Evolutionary conservation across 2,888 invertebrate species (phyloP).

Genomic region (Lingula anatina): DNA sequence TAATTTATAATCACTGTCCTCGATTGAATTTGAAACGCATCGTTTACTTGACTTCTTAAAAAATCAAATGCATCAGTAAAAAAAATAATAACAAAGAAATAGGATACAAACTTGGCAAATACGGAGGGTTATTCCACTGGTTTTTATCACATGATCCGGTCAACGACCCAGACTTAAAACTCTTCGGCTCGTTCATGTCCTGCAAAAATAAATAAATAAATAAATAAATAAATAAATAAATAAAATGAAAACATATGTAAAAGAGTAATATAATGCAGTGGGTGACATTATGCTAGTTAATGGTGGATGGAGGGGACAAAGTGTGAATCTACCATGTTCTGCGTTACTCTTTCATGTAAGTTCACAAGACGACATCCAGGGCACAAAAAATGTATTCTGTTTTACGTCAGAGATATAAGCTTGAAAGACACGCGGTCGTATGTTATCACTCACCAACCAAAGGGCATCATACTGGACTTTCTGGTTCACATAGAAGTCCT

Average conservation of each 20-base stretch:
- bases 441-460: constrained; percentile 72
- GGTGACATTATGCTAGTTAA: neutral
- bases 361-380: neutral
- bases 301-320: neutral
- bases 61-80: too few species aligned
- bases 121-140: constrained; percentile 41
- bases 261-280: neutral
- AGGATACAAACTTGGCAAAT: constrained; percentile 29
- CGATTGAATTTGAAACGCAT: too few species aligned
- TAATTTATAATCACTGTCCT: too few species aligned
- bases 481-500: constrained; percentile 54
- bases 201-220: constrained; percentile 6
- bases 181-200: constrained; percentile 36
- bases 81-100: neutral
- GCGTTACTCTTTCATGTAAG: neutral
- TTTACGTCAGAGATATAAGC: too few species aligned
- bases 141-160: constrained; percentile 30
- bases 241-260: constrained; percentile 75
- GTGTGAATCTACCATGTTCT: neutral
- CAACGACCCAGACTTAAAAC: constrained; percentile 24
- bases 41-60: too few species aligned
- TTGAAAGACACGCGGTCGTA: too few species aligned
- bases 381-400: too few species aligned
- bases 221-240: constrained; percentile 61
- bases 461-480: constrained; percentile 66